These are phyloP conservation scores for Sporophila hypoxantha DNA, from an alignment of 2,113 vertebrate species.

Conservation along the genomic window DNA sequence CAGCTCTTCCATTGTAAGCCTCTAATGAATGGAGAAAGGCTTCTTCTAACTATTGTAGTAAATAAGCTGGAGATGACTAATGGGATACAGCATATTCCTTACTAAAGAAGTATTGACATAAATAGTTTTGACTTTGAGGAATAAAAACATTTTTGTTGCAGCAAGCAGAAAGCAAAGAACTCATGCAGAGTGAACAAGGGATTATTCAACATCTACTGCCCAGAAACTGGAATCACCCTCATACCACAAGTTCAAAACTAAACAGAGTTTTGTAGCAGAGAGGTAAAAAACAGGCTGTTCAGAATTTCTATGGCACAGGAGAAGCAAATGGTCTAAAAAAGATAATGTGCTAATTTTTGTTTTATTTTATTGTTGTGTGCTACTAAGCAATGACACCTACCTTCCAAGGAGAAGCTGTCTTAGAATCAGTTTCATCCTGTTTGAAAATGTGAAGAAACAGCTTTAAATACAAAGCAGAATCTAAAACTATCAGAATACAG, in stretches of 20 bases:
- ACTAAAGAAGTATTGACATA: background rate
- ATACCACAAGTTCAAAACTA: background rate
- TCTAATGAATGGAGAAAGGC: background rate
- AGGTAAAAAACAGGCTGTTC: background rate
- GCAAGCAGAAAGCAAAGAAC: background rate
- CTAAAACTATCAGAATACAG: background rate
- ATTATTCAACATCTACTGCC: background rate
- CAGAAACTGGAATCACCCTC: background rate
- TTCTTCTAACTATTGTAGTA: background rate
- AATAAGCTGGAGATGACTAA: background rate
- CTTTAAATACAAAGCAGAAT: background rate
- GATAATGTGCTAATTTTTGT: background rate
- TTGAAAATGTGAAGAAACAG: constrained; percentile 19
- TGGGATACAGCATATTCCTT: background rate
- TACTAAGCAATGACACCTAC: constrained; percentile 61
- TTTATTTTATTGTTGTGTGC: background rate
- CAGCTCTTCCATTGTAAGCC: background rate
- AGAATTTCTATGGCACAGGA: background rate
- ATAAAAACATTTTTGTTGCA: background rate
- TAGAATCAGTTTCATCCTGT: constrained; percentile 91
- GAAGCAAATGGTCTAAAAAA: background rate
- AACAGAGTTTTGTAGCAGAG: background rate
- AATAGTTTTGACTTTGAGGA: background rate
- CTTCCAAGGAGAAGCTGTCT: constrained; percentile 95
- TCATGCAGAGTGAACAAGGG: background rate